Evolutionary conservation across 2,888 invertebrate genomes (phyloP).

Genomic region (Rotaria socialis): DNA sequence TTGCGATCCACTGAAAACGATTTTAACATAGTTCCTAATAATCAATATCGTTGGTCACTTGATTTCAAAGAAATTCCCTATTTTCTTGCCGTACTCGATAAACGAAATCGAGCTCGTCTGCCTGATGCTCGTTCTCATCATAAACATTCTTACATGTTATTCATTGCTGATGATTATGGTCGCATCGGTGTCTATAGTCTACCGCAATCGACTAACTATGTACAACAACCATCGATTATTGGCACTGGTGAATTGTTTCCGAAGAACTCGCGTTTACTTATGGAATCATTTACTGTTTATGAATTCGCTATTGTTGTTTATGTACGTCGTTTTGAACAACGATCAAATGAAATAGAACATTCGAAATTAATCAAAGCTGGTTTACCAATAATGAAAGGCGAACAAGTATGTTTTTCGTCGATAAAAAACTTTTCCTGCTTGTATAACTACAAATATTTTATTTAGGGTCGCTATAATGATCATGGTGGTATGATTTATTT

Average conservation of each 20-base stretch:
- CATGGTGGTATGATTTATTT: slow-evolving; percentile 30
- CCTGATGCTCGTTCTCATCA: neutral
- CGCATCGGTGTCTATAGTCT: neutral
- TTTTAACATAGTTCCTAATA: neutral
- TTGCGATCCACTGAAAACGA: neutral
- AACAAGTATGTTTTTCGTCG: neutral
- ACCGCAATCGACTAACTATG: neutral
- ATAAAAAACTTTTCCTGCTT: too few species aligned
- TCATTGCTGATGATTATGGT: slow-evolving; percentile 30
- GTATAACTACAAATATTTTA: neutral
- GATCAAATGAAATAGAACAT: slow-evolving; percentile 1
- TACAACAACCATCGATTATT: neutral
- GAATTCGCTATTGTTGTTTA: slow-evolving; percentile 14
- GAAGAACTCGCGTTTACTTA: neutral
- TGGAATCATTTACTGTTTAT: slow-evolving; percentile 35
- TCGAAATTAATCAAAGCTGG: slow-evolving; percentile 14
- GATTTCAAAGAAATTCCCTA: neutral
- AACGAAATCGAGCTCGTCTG: neutral
- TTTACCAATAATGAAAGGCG: slow-evolving; percentile 15
- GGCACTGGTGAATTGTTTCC: neutral
- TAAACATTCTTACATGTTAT: neutral
- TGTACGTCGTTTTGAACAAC: slow-evolving; percentile 34
- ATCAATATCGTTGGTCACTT: neutral
- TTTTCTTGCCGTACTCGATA: slow-evolving; percentile 12
- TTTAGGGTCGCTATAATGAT: slow-evolving; percentile 11